Evolutionary conservation across 2,113 vertebrate genomes (phyloP), one percentile per base, ranked within the genome.

Genomic region (Forbesichthys papilliferus): DNA sequence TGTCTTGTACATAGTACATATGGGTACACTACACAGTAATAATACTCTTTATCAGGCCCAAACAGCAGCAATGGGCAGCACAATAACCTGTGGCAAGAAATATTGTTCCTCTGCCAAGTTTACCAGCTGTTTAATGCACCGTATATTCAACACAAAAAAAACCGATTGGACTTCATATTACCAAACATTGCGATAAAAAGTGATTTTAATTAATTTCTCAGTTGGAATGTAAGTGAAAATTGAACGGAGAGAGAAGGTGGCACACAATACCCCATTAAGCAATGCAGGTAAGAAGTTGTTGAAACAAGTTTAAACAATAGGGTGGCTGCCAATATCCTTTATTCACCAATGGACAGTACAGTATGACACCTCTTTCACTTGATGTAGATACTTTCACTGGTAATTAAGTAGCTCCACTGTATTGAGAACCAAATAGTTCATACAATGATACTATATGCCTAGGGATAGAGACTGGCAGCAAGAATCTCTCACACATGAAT

Each of bases 361-460:
- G 3, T 42, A 42, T 42, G 36, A 42, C 4, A 5, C 4, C 4
- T 42, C 4, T 42, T 42, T 42, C 36, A 42, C 36, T 6, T 42
- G 36, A 42, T 42, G 36, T 42, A 42, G 5, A 42, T 7, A 42
- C 1, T 42, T 42, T 42, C 36, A 42, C 36, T 6, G 36, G 36
- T 42, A 42, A 42, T 42, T 42, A 42, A 42, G 36, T 42, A 42
- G 36, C 3, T 52, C 66, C 70, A 56, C 73, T 74, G 61, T 68
- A 81, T 73, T 69, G 34, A 69, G 69, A 71, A 81, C 68, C 66
- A 62, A 70, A 81, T 69, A 34, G 66, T 63, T 81, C 78, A 81
- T 77, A 79, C 80, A 83, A 87, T 82, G 82, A 87, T 68, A 85
- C 88, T 90, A 91, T 91, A 89, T 92, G 88, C 76, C 84, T 79